Base-by-base conservation (phyloP, 2,797 vertebrate genomes). In the Macropodus opercularis region DNA sequence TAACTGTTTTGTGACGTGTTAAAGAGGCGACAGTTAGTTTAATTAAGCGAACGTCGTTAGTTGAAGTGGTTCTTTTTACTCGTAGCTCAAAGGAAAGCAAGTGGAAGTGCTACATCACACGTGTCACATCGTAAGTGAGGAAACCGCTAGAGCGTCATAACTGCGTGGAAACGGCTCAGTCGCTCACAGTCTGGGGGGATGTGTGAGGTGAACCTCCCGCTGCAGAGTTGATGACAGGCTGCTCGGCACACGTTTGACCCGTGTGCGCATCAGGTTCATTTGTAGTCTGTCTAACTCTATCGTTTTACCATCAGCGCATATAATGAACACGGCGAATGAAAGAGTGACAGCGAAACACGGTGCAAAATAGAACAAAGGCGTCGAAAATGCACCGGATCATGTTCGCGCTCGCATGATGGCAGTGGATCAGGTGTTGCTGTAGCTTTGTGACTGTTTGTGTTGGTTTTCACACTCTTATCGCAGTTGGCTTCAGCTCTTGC, bases 181-280 rank as follows among this genome's bases (percentile, higher is more conserved):
- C 4, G 12, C 27, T 34, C 14, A 15, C 35, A 40, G 17, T 15
- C 8, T 24, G 19, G 10, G 6, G 9, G 19, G 31, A 21, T 21
- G 19, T 19, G 21, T 39, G 31, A 49, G 17, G 34, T 57, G 23
- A 61, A 32, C 41, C 21, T 15, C 22, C 42, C 8, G 14, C 42
- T 44, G 24, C 42, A 44, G 2, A 17, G 43, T 26, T 12, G 11
- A 50, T 35, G 35, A 56, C 14, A 29, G 27, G 47, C 70, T 26
- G 18, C 56, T 17, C 48, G 36, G 17, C 40, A 12, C 35, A 48
- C 7, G 1, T 49, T 44, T 43, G 27, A 10, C 40, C 24, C 44
- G 0, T n/a, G n/a, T n/a, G n/a, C n/a, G n/a, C n/a, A n/a, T n/a
- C n/a, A n/a, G n/a, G n/a, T n/a, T n/a, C n/a, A n/a, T n/a, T n/a